Evolutionary conservation across 1,140 invertebrate genomes (phyloP), one percentile per base, ranked within the genome.

Genomic region (Orius laevigatus): DNA sequence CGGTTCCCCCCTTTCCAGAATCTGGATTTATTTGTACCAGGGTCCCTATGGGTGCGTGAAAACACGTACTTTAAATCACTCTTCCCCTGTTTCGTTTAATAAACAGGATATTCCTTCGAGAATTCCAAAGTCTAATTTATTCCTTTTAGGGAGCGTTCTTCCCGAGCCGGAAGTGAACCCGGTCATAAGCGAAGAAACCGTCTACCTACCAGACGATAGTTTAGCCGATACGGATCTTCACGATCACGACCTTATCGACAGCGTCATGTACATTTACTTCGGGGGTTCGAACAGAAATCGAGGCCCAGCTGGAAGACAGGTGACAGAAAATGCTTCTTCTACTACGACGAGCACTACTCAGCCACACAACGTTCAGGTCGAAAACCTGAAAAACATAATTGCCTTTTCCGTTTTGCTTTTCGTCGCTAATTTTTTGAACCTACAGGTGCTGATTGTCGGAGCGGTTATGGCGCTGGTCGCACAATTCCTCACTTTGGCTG

Each of bases 241-340:
- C 52, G 67, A 69, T 52, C 69, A 70, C 53, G 67, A 70, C 55
- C 63, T 68, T 40, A 73, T 73, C 44, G 70, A 73, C 56, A 69
- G 67, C 51, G 64, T 73, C 43, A 71, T 72, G 69, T 73, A 71
- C 51, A 68, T 73, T 15, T 72, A 73, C 56, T 73, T 70, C 58
- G 70, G 70, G 35, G 68, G 68, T 33, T 59, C 63, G 11, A 57
- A 61, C 33, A 35, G 47, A 9, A 59, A 60, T 41, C 52, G 51
- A 8, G 60, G 58, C 19, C 19, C 32, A 11, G 60, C 63, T 38
- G 62, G 63, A 18, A 55, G 61, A 47, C 60, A 62, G 53, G 62
- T 66, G 35, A 61, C 39, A 52, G 20, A 18, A 38, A 49, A 52
- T 38, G 35, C 51, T 9, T 33, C 52, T 19, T 45, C 44, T 39